These are phyloP conservation scores for Symphodus melops DNA, from an alignment of 2,113 vertebrate genomes.

Conservation along the genomic window DNA sequence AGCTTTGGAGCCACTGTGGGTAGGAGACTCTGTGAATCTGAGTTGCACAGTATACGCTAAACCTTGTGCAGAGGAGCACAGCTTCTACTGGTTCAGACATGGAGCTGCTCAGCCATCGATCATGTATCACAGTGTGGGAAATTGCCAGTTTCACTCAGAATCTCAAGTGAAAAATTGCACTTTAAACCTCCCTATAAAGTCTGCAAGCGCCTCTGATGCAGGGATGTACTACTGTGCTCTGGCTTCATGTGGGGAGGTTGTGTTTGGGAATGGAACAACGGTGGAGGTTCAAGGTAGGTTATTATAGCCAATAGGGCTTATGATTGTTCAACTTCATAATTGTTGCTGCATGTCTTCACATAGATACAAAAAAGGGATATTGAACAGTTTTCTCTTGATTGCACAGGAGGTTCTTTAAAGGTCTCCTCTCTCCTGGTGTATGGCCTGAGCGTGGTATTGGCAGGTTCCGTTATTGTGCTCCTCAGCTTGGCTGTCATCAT, in stretches of 20 bases:
- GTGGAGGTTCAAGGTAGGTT: slow-evolving; percentile 46
- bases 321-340: not conserved
- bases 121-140: slow-evolving; percentile 22
- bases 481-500: slow-evolving; percentile 17
- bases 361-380: not conserved
- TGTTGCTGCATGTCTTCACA: not conserved
- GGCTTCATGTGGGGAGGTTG: slow-evolving; percentile 60
- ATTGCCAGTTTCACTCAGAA: slow-evolving; percentile 29
- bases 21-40: slow-evolving; percentile 60
- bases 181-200: slow-evolving; percentile 13
- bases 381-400: not conserved
- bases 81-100: slow-evolving; percentile 72
- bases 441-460: slow-evolving; percentile 19
- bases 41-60: slow-evolving; percentile 54
- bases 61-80: slow-evolving; percentile 38
- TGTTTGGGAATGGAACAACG: slow-evolving; percentile 56
- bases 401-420: not conserved
- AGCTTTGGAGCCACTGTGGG: not conserved
- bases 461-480: slow-evolving; percentile 9
- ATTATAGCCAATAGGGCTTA: not conserved
- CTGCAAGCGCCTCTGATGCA: not conserved
- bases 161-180: accelerated
- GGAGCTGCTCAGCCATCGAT: slow-evolving; percentile 15
- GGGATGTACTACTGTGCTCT: slow-evolving; percentile 71
- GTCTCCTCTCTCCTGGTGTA: not conserved